A percentile compares a stretch with the other conserved stretches of the same genome.
These are phyloP conservation scores for Chloropsis cyanopogon DNA, from an alignment of 2,113 vertebrate species.

Conservation along the genomic window DNA sequence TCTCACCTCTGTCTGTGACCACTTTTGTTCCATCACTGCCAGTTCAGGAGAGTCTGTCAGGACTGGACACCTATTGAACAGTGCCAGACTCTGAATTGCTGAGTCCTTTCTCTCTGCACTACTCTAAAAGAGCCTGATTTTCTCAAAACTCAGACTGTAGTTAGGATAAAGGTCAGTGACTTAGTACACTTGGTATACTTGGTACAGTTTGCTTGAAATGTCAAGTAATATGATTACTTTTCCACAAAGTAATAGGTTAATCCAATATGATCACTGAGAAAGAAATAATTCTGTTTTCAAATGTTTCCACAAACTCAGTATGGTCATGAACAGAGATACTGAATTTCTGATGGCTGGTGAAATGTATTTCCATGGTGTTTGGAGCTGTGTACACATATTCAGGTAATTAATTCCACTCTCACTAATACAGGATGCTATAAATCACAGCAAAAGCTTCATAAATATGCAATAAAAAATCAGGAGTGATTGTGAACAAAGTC, in stretches of 20 bases:
- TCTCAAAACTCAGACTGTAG: not conserved
- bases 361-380: not conserved
- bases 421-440: not conserved
- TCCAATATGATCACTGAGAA: slow-evolving; percentile 7
- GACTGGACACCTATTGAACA: not conserved
- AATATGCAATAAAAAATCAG: not conserved
- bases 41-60: not conserved
- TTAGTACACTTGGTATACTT: not conserved
- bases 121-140: not conserved
- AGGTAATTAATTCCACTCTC: not conserved
- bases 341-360: not conserved
- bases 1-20: not conserved
- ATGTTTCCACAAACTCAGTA: not conserved
- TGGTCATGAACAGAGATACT: not conserved
- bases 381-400: not conserved
- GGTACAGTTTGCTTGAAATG: not conserved
- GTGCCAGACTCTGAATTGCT: not conserved
- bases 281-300: slow-evolving; percentile 10
- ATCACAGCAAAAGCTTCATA: not conserved
- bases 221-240: not conserved
- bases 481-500: not conserved
- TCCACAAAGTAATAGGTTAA: not conserved
- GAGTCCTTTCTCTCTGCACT: not conserved
- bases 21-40: not conserved
- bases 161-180: not conserved